Evolutionary conservation across 2,113 vertebrate species (phyloP).

Genomic region (Candoia aspera): DNA sequence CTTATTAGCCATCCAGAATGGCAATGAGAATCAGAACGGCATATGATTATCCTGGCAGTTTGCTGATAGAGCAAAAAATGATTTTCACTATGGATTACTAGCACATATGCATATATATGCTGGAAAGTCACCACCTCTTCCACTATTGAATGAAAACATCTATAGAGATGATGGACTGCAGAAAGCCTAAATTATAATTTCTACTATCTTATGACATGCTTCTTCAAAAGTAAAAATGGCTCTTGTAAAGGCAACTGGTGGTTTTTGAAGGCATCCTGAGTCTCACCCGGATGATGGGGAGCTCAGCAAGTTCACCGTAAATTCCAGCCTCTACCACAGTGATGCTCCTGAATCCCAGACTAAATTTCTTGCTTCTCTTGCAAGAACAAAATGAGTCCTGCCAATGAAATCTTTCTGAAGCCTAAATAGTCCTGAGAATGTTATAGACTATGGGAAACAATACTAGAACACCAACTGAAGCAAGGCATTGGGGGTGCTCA

Average conservation of each 20-base stretch:
- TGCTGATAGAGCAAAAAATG: not conserved
- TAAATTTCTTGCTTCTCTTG: not conserved
- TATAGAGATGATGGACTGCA: not conserved
- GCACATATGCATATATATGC: not conserved
- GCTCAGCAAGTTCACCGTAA: not conserved
- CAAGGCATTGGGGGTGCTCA: not conserved
- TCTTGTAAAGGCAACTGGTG: not conserved
- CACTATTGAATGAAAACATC: not conserved
- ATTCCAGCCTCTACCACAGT: not conserved
- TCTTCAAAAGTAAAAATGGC: not conserved
- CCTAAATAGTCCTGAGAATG: constrained; percentile 10
- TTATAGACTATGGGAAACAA: constrained; percentile 14
- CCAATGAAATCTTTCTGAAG: constrained; percentile 19
- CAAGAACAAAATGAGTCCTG: not conserved
- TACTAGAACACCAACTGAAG: constrained; percentile 13
- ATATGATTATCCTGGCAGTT: not conserved
- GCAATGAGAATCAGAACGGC: not conserved
- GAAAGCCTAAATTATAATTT: not conserved
- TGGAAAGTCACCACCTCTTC: not conserved
- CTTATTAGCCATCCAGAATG: not conserved
- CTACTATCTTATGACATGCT: not conserved
- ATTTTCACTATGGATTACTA: not conserved
- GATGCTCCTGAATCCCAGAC: not conserved
- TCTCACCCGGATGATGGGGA: constrained; percentile 1
- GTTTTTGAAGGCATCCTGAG: not conserved